phyloP scores from a whole-genome alignment of 2,113 vertebrate genomes.

The Azemiops feae region DNA sequence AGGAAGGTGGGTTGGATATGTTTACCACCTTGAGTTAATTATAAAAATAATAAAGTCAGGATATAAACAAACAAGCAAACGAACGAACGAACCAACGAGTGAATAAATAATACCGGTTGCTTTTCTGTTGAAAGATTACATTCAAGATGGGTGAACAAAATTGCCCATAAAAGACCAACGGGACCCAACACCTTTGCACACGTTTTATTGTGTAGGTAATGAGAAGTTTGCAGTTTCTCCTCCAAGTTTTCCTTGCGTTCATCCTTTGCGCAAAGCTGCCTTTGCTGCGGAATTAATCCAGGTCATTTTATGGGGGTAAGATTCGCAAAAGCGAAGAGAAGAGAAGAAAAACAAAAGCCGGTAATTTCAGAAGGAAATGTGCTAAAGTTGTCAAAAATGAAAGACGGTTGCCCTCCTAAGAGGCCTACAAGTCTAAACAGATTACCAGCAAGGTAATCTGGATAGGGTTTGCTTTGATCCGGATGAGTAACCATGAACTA shows the following conservation, averaged over 20 bases:
- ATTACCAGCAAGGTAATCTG: slow-evolving; percentile 55
- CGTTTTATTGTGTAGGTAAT: slow-evolving; percentile 24
- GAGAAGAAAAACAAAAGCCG: not conserved
- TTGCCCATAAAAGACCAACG: not conserved
- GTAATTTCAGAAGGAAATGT: slow-evolving; percentile 24
- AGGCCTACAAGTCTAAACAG: slow-evolving; percentile 55
- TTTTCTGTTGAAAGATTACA: not conserved
- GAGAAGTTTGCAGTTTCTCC: slow-evolving; percentile 36
- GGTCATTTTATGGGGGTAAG: not conserved
- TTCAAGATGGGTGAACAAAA: not conserved
- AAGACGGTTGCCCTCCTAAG: slow-evolving; percentile 35
- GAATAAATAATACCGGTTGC: too few relatives aligned
- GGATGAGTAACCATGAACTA: slow-evolving; percentile 53
- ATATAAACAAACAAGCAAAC: too few relatives aligned
- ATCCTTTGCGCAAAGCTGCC: slow-evolving; percentile 39
- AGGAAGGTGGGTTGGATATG: too few relatives aligned
- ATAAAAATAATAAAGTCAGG: too few relatives aligned
- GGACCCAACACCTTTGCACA: not conserved
- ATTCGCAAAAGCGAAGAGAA: slow-evolving; percentile 3
- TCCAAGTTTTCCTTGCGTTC: slow-evolving; percentile 21
- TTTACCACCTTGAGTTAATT: too few relatives aligned
- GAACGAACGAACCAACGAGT: too few relatives aligned
- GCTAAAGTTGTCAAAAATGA: slow-evolving; percentile 38
- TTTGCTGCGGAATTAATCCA: slow-evolving; percentile 7
- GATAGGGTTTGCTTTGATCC: slow-evolving; percentile 55